These are phyloP conservation scores for Megalurothrips usitatus DNA, from an alignment of 2,888 invertebrate genomes.

Conservation along the genomic window DNA sequence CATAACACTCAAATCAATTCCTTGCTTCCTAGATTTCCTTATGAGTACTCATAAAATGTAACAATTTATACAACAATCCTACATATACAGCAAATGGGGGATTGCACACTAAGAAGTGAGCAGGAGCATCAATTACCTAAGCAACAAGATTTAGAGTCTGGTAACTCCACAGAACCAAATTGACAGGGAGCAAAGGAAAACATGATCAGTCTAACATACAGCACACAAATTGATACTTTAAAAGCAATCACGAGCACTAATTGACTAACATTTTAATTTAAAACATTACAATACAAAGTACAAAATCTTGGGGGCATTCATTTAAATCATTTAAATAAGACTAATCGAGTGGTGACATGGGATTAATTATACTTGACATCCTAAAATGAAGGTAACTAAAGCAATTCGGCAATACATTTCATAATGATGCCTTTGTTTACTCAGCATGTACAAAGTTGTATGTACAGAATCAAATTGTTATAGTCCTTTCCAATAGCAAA, in stretches of 20 bases:
- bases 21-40: not conserved
- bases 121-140: not conserved
- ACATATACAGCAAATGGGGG: not conserved
- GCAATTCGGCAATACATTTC: not conserved
- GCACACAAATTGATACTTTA: not conserved
- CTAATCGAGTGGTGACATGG: not conserved
- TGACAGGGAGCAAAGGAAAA: not conserved
- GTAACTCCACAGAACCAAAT: not conserved
- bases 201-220: not conserved
- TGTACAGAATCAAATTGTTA: not conserved
- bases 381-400: conserved; percentile 6
- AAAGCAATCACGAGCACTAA: conserved; percentile 1
- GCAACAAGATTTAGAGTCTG: not conserved
- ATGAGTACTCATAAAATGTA: not conserved
- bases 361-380: not conserved
- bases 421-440: not conserved
- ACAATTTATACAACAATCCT: not conserved
- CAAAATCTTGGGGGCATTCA: not conserved
- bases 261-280: not conserved
- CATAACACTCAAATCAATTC: not conserved
- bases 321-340: not conserved
- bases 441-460: not conserved
- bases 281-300: not conserved
- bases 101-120: not conserved
- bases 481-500: not conserved